Conservation (phyloP, 2,888 invertebrate species). For the Pycnomerus fuliginosus region DNA sequence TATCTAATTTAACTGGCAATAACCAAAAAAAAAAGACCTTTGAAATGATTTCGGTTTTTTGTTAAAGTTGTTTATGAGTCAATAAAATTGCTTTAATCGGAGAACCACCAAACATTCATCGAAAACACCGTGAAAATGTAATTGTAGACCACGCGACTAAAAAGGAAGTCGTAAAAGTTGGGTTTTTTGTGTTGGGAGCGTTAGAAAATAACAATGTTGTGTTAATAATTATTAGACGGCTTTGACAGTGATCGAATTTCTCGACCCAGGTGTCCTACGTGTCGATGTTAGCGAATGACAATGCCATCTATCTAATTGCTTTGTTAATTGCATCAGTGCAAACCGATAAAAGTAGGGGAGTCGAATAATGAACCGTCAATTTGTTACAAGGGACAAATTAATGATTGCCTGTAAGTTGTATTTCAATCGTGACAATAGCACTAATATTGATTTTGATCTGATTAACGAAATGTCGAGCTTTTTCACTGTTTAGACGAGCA, state of each 20-base stretch:
- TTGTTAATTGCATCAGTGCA: constrained; percentile 31
- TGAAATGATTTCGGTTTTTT: constrained; percentile 18
- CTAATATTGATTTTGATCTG: constrained; percentile 19
- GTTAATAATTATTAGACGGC: constrained; percentile 16
- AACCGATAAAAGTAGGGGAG: constrained; percentile 28
- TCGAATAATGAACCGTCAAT: constrained; percentile 28
- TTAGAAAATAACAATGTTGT: constrained; percentile 6
- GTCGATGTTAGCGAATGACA: constrained; percentile 27
- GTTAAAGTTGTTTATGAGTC: constrained; percentile 20
- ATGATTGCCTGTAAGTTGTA: constrained; percentile 16
- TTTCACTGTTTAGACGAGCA: constrained; percentile 13
- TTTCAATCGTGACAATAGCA: constrained; percentile 4
- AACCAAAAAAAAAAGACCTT: constrained; percentile 17
- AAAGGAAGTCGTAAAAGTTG: constrained; percentile 13
- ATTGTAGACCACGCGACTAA: constrained; percentile 17
- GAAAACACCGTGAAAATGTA: constrained; percentile 21
- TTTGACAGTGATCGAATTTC: too few species aligned
- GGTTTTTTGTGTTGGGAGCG: constrained; percentile 4
- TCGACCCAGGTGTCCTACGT: constrained; percentile 29
- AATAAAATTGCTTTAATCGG: constrained; percentile 21
- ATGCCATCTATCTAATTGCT: constrained; percentile 31
- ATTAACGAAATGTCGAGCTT: constrained; percentile 7
- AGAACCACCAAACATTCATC: constrained; percentile 19
- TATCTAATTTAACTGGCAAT: constrained; percentile 23
- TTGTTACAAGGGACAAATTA: constrained; percentile 28